Percentiles rank a stretch among this genome's conserved stretches.
These are phyloP conservation scores for Pycnonotus jocosus DNA, from an alignment of 2,113 vertebrate species.

Conservation along the genomic window DNA sequence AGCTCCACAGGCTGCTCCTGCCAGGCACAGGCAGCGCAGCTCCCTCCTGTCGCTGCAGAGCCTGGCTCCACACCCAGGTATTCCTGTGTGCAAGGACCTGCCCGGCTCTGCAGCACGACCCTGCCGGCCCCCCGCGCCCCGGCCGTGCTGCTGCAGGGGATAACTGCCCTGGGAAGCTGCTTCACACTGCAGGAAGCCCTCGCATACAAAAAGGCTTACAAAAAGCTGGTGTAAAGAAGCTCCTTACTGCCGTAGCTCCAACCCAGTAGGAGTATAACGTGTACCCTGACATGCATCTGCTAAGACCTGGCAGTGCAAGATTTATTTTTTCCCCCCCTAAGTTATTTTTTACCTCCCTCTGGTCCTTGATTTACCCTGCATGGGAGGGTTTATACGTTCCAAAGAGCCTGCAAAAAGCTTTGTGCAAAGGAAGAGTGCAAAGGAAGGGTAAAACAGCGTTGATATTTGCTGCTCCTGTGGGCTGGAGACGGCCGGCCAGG, in stretches of 20 bases:
- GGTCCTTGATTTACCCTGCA: constrained; percentile 3
- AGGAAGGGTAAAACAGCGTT: neutral
- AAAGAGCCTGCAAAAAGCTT: neutral
- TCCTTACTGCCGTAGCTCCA: neutral
- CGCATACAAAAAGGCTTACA: neutral
- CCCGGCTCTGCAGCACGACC: fast-evolving
- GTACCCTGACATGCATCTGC: neutral
- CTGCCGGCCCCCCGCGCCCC: neutral
- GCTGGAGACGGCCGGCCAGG: fast-evolving
- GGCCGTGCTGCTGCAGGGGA: neutral
- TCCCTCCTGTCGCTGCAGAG: neutral
- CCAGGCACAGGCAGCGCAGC: neutral
- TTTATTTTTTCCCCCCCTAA: constrained; percentile 25
- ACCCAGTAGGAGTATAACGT: neutral
- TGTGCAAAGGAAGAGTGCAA: neutral
- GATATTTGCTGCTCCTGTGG: neutral
- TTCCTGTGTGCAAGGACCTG: neutral
- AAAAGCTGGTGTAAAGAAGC: neutral
- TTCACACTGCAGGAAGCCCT: neutral
- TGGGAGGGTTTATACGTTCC: neutral
- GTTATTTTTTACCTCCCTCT: constrained; percentile 24
- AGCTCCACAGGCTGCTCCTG: neutral
- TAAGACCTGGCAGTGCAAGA: neutral
- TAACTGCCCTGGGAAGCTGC: neutral
- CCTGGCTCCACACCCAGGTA: fast-evolving